phyloP scores from a whole-genome alignment of 2,888 invertebrate species.

The Brachyptera putata region DNA sequence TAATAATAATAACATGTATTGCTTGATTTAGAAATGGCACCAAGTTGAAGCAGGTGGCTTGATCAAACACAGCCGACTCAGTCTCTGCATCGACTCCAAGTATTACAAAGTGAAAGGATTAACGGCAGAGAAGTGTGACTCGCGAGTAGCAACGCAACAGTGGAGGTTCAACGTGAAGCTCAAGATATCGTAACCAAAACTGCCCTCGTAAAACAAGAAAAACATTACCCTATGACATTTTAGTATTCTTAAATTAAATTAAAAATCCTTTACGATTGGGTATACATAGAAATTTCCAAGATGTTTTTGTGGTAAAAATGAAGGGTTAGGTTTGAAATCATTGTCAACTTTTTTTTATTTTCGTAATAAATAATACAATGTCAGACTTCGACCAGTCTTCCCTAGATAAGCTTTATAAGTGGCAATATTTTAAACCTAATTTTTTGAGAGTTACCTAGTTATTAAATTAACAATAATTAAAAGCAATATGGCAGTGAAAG shows the following conservation, averaged over 20 bases:
- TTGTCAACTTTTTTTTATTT: too few species aligned
- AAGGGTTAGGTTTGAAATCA: slow-evolving; percentile 11
- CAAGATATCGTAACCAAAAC: slow-evolving; percentile 14
- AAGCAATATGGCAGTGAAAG: slow-evolving; percentile 20
- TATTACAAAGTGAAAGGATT: slow-evolving; percentile 55
- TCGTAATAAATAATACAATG: slow-evolving; percentile 6
- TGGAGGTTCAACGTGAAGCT: slow-evolving; percentile 53
- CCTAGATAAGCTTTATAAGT: slow-evolving; percentile 7
- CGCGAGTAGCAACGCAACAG: slow-evolving; percentile 59
- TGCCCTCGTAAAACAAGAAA: too few species aligned
- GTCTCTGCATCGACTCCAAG: slow-evolving; percentile 72
- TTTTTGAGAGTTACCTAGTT: neutral
- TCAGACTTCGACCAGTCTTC: slow-evolving; percentile 10
- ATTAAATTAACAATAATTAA: neutral
- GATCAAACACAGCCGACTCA: slow-evolving; percentile 65
- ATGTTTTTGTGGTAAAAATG: neutral
- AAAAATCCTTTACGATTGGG: too few species aligned
- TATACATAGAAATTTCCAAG: neutral
- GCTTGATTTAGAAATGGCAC: slow-evolving; percentile 57
- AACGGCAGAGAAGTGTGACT: slow-evolving; percentile 66
- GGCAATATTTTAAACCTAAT: slow-evolving; percentile 18
- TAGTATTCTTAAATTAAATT: neutral
- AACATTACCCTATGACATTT: too few species aligned
- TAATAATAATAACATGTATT: neutral
- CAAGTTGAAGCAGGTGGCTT: slow-evolving; percentile 60